Conservation (phyloP, 2,113 vertebrate genomes). For the Candoia aspera region DNA sequence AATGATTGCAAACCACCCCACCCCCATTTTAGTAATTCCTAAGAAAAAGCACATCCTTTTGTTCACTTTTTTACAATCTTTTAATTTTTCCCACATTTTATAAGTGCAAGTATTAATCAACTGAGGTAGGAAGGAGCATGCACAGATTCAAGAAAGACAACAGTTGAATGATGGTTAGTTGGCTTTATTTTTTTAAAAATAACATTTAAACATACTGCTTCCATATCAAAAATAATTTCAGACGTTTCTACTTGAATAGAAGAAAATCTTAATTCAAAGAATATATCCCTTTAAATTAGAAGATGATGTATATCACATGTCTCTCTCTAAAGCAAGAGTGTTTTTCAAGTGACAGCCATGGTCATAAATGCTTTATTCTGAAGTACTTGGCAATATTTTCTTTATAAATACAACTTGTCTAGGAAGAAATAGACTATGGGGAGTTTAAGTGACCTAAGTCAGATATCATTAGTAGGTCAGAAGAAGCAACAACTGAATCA, state of each 20-base stretch:
- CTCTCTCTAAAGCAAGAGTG: constrained; percentile 45
- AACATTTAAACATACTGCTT: not conserved
- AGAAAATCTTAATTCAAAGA: constrained; percentile 56
- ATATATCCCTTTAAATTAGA: constrained; percentile 57
- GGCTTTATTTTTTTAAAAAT: not conserved
- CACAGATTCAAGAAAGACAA: not conserved
- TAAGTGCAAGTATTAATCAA: not conserved
- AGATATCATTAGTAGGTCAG: constrained; percentile 71
- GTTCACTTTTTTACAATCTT: not conserved
- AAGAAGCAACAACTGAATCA: constrained; percentile 66
- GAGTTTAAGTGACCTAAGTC: constrained; percentile 64
- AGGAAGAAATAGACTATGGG: constrained; percentile 57
- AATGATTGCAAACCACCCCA: not conserved
- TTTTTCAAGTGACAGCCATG: constrained; percentile 47
- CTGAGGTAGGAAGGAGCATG: not conserved
- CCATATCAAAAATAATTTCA: constrained; percentile 44
- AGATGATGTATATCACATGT: constrained; percentile 52
- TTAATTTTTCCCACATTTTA: not conserved
- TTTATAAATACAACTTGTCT: constrained; percentile 58
- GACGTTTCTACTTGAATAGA: constrained; percentile 55
- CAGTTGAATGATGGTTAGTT: not conserved
- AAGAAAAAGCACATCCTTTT: not conserved
- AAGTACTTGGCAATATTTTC: constrained; percentile 56
- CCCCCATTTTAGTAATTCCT: not conserved
- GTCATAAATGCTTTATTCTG: constrained; percentile 58